These are phyloP conservation scores for Mongoloraphidia duomilia DNA, from an alignment of 2,888 invertebrate species.

Conservation along the genomic window DNA sequence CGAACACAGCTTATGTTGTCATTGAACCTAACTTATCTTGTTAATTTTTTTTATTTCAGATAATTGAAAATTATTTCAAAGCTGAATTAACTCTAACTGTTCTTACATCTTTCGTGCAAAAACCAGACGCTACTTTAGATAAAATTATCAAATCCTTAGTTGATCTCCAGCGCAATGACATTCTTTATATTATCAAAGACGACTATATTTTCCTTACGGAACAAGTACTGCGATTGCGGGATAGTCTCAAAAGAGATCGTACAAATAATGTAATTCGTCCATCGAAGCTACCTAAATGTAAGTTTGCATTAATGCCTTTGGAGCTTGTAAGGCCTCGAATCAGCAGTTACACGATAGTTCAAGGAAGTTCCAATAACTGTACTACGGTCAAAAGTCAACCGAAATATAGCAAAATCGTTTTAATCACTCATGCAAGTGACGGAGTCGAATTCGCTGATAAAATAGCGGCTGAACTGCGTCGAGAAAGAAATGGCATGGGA, in stretches of 20 bases:
- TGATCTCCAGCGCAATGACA: constrained; percentile 10
- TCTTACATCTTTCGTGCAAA: constrained; percentile 11
- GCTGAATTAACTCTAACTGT: constrained; percentile 9
- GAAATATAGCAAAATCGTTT: constrained; percentile 9
- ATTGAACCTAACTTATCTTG: too few species aligned
- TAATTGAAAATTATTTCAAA: constrained; percentile 7
- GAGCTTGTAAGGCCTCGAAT: too few species aligned
- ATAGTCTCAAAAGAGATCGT: not conserved
- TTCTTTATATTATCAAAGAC: constrained; percentile 6
- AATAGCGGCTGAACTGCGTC: constrained; percentile 6
- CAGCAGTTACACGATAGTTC: too few species aligned
- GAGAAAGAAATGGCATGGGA: constrained; percentile 2
- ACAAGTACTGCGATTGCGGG: not conserved
- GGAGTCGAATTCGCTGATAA: constrained; percentile 5
- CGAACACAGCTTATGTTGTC: too few species aligned
- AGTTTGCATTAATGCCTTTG: too few species aligned
- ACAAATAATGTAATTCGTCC: too few species aligned
- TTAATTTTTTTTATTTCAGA: not conserved
- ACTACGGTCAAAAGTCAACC: not conserved
- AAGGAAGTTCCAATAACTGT: too few species aligned
- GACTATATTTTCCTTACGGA: not conserved
- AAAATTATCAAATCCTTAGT: constrained; percentile 9
- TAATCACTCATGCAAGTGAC: constrained; percentile 9
- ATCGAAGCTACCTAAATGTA: too few species aligned
- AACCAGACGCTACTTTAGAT: constrained; percentile 7